These are phyloP conservation scores for Porites lobata DNA, from an alignment of 92 coral and sea anemone genomes.

Conservation along the genomic window DNA sequence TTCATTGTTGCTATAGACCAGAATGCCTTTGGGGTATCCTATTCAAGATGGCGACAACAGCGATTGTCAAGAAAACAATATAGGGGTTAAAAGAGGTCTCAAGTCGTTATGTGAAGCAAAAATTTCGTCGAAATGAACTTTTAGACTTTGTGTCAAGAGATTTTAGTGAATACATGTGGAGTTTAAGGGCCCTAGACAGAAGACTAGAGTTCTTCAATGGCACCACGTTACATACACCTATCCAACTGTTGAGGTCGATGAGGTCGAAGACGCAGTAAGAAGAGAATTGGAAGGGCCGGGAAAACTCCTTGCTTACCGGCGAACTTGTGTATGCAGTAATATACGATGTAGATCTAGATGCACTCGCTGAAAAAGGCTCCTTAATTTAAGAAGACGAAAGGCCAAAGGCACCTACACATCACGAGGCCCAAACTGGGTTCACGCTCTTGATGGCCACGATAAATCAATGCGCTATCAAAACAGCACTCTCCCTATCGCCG, in stretches of 20 bases:
- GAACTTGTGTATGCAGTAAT: slow-evolving; percentile 50
- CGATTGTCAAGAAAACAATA: slow-evolving; percentile 33
- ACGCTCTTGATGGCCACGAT: slow-evolving; percentile 61
- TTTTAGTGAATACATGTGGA: slow-evolving; percentile 38
- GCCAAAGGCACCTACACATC: slow-evolving; percentile 56
- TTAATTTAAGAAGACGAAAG: neutral
- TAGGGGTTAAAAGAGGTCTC: slow-evolving; percentile 4
- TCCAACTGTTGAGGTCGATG: slow-evolving; percentile 30
- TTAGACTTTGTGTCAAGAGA: slow-evolving; percentile 47
- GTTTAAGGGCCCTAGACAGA: slow-evolving; percentile 43
- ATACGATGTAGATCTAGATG: no score
- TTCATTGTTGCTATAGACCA: slow-evolving; percentile 35
- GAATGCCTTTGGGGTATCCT: slow-evolving; percentile 14
- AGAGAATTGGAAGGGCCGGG: slow-evolving; percentile 3
- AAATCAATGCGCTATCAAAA: slow-evolving; percentile 57
- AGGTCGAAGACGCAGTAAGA: slow-evolving; percentile 40
- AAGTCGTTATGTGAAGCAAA: neutral
- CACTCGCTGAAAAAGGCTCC: no score
- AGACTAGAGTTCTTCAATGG: slow-evolving; percentile 36
- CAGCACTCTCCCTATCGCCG: slow-evolving; percentile 58
- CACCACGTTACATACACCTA: slow-evolving; percentile 2
- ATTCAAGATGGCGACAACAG: slow-evolving; percentile 26
- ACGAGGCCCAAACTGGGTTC: slow-evolving; percentile 49
- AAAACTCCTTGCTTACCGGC: slow-evolving; percentile 45
- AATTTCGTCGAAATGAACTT: slow-evolving; percentile 26